phyloP scores from a whole-genome alignment of 2,113 vertebrate genomes.

The Phyllopteryx taeniolatus region DNA sequence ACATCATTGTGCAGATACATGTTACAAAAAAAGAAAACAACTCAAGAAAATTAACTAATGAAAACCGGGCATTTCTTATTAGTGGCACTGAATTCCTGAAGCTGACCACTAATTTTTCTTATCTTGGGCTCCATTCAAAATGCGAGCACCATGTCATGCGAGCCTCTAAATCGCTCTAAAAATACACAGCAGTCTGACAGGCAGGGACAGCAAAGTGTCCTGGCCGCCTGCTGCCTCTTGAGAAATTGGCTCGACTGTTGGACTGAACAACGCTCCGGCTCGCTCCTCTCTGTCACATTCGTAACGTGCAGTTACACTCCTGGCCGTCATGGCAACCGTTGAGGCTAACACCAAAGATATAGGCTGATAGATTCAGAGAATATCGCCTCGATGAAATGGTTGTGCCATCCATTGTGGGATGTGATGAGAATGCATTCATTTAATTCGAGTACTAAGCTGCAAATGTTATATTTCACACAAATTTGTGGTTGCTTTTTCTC shows the following conservation, averaged over 20 bases:
- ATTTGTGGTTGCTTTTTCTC: background rate
- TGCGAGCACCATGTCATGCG: constrained; percentile 24
- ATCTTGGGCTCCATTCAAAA: constrained; percentile 22
- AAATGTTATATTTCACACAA: background rate
- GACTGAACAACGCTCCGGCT: constrained; percentile 10
- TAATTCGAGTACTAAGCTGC: no score
- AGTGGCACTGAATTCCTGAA: background rate
- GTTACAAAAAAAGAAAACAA: no score
- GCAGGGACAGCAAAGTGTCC: constrained; percentile 40
- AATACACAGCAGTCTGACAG: constrained; percentile 52
- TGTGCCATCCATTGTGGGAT: background rate
- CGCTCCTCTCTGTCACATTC: constrained; percentile 37
- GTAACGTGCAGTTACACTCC: constrained; percentile 36
- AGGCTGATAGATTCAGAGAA: constrained; percentile 21
- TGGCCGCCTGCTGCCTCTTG: constrained; percentile 50
- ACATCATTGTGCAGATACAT: no score
- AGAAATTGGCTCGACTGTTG: constrained; percentile 48
- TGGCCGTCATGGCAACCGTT: constrained; percentile 15
- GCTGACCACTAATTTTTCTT: background rate
- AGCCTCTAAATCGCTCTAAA: constrained; percentile 64
- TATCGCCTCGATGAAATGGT: constrained; percentile 8
- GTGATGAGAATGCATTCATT: no score
- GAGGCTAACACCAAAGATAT: constrained; percentile 8
- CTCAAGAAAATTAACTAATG: no score
- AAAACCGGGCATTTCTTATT: background rate